These are phyloP conservation scores for Procambarus clarkii DNA, from an alignment of 1,140 invertebrate species.

Conservation along the genomic window DNA sequence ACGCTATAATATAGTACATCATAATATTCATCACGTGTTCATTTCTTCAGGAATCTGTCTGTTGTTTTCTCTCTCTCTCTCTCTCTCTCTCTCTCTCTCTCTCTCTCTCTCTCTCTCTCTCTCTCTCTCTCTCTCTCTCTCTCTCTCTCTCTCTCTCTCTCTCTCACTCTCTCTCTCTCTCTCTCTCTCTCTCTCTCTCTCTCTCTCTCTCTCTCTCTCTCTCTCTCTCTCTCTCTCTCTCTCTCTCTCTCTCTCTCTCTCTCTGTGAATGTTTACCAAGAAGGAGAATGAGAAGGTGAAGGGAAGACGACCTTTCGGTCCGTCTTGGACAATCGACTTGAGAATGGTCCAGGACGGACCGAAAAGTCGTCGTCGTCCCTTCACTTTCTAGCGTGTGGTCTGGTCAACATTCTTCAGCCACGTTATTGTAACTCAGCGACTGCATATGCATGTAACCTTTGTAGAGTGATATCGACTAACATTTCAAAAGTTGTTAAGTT, in stretches of 20 bases:
- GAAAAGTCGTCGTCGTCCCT: too few relatives aligned
- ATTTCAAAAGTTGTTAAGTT: too few relatives aligned
- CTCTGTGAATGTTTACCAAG: background rate
- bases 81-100: background rate
- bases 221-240: background rate
- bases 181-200: background rate
- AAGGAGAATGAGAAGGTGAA: background rate
- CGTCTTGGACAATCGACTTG: too few relatives aligned
- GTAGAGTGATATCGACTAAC: too few relatives aligned
- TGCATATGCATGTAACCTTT: too few relatives aligned
- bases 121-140: background rate
- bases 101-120: background rate
- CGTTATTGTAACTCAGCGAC: too few relatives aligned
- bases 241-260: background rate
- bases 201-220: background rate
- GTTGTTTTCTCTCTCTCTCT: background rate
- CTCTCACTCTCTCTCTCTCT: background rate
- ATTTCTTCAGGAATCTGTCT: background rate
- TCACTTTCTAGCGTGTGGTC: too few relatives aligned
- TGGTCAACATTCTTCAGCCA: too few relatives aligned
- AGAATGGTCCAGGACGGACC: too few relatives aligned
- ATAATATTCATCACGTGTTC: too few relatives aligned
- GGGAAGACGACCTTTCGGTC: background rate
- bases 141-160: background rate
- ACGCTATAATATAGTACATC: too few relatives aligned